A percentile compares a stretch with the other conserved stretches of the same genome.
These are phyloP conservation scores for Lates calcarifer DNA, from an alignment of 2,113 vertebrate genomes.

Conservation along the genomic window DNA sequence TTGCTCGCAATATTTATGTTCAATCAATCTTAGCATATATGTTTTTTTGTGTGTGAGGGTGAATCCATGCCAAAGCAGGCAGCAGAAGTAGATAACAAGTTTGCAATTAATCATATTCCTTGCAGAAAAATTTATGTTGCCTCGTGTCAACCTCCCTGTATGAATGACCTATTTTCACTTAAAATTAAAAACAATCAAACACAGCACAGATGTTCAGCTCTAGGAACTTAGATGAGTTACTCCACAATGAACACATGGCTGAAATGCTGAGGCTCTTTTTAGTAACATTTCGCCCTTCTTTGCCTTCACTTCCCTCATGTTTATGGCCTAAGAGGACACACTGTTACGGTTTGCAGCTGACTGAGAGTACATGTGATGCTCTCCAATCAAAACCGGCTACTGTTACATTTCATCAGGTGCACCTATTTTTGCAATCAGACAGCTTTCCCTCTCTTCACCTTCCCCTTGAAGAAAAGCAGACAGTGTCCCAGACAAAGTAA, in stretches of 20 bases:
- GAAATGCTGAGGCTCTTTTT: not conserved
- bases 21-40: not conserved
- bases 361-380: not conserved
- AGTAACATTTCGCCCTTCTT: not conserved
- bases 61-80: not conserved
- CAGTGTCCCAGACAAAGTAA: not conserved
- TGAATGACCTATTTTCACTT: not conserved
- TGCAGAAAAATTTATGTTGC: not conserved
- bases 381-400: not conserved
- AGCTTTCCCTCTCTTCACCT: not conserved
- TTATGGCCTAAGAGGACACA: not conserved
- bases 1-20: not conserved
- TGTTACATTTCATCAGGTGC: not conserved
- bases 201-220: not conserved
- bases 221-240: too few relatives aligned
- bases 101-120: slow-evolving; percentile 12
- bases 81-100: not conserved
- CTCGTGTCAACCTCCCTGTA: not conserved
- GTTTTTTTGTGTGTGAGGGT: not conserved
- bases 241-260: not conserved
- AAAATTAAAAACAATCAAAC: too few relatives aligned
- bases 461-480: not conserved
- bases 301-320: not conserved
- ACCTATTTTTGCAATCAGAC: not conserved
- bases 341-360: too few relatives aligned